Conservation (phyloP, 2,888 invertebrate genomes). For the Heteropelma amictum region DNA sequence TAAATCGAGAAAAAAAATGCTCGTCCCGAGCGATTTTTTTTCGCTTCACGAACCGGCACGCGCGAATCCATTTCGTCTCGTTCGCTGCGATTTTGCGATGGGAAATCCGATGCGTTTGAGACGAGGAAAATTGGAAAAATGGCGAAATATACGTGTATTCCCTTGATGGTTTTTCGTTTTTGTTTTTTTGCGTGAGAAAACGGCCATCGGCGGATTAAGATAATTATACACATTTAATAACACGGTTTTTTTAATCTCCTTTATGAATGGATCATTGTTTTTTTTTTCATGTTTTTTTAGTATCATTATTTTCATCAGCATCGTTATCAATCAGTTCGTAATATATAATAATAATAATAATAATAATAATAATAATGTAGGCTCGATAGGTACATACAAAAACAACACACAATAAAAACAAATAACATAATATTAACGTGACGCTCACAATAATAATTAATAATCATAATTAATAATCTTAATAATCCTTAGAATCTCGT, state of each 20-base stretch:
- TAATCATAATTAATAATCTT: slow-evolving; percentile 68
- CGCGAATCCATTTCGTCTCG: slow-evolving; percentile 43
- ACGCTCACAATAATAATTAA: slow-evolving; percentile 76
- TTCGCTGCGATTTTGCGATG: not conserved
- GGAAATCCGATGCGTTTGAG: slow-evolving; percentile 3
- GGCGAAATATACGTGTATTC: no score
- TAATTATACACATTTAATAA: slow-evolving; percentile 75
- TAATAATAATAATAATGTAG: slow-evolving; percentile 68
- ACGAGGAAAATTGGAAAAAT: slow-evolving; percentile 14
- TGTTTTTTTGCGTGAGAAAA: slow-evolving; percentile 15
- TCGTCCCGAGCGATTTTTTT: not conserved
- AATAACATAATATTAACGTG: slow-evolving; percentile 78
- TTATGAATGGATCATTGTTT: slow-evolving; percentile 70
- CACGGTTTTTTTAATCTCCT: slow-evolving; percentile 68
- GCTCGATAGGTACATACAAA: slow-evolving; percentile 78
- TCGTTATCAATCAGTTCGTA: slow-evolving; percentile 54
- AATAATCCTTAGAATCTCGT: slow-evolving; percentile 74
- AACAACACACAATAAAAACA: slow-evolving; percentile 79
- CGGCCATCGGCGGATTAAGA: slow-evolving; percentile 68
- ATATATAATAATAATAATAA: slow-evolving; percentile 62
- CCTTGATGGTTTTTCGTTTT: slow-evolving; percentile 42
- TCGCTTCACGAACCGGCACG: not conserved
- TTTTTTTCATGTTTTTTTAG: slow-evolving; percentile 63
- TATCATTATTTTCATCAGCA: slow-evolving; percentile 46
- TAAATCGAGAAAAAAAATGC: no score